phyloP scores from a whole-genome alignment of 2,888 invertebrate genomes.

The Drosophila seclusa region DNA sequence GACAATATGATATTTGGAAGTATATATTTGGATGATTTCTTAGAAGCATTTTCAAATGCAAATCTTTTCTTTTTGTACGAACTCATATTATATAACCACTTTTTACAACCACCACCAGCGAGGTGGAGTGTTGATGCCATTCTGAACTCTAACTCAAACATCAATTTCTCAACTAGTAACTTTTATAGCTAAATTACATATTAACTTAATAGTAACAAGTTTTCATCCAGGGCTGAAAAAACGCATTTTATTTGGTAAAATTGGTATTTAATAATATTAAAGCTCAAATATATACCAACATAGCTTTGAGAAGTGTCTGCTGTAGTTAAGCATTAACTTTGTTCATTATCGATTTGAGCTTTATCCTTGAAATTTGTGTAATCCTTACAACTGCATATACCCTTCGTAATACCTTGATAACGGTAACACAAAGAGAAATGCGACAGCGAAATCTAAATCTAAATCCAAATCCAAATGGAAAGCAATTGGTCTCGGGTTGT shows the following conservation, averaged over 20 bases:
- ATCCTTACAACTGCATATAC: neutral
- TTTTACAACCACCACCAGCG: no score
- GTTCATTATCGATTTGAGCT: neutral
- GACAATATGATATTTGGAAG: no score
- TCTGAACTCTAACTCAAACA: neutral
- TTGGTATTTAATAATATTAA: neutral
- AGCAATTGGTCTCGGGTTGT: constrained; percentile 15
- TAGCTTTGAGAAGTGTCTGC: neutral
- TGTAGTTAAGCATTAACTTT: neutral
- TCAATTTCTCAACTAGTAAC: neutral
- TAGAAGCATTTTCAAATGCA: neutral
- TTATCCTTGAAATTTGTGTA: neutral
- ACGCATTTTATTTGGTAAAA: neutral
- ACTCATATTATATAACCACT: no score
- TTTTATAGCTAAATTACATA: neutral
- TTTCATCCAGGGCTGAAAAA: no score
- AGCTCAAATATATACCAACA: neutral
- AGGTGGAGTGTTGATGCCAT: neutral
- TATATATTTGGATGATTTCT: no score
- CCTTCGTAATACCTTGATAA: neutral
- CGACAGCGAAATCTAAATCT: constrained; percentile 5
- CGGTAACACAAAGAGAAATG: constrained; percentile 10
- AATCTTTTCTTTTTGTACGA: neutral
- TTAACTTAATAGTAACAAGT: neutral
- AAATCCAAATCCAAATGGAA: constrained; percentile 21